phyloP scores from a whole-genome alignment of 2,113 vertebrate species.

The Pagrus major region DNA sequence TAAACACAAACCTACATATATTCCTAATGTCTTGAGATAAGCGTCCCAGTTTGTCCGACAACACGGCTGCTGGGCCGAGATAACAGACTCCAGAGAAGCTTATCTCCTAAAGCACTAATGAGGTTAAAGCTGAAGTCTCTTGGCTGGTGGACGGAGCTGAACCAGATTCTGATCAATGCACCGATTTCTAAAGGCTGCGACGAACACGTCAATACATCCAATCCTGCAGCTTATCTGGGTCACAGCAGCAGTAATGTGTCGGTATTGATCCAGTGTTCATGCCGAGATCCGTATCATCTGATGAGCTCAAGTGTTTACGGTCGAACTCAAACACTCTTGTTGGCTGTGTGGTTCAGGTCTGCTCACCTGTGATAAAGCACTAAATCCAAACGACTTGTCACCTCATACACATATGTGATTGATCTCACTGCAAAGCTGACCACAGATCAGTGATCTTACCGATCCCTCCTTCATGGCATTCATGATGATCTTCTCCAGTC shows the following conservation, averaged over 20 bases:
- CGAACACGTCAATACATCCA: background rate
- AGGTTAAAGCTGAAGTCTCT: background rate
- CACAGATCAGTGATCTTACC: constrained; percentile 69
- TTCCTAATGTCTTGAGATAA: background rate
- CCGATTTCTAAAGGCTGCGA: background rate
- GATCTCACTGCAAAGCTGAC: background rate
- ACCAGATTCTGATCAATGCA: background rate
- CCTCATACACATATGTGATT: background rate
- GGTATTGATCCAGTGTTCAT: background rate
- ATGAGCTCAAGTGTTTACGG: background rate
- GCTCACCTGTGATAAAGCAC: background rate
- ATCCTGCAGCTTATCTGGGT: background rate
- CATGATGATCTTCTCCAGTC: constrained; percentile 87
- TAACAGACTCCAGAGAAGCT: background rate
- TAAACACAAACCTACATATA: no score
- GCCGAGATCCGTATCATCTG: background rate
- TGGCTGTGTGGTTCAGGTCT: background rate
- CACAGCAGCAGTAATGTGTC: no score
- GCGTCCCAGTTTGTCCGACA: background rate
- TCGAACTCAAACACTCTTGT: background rate
- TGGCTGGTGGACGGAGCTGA: background rate
- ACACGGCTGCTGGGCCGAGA: background rate
- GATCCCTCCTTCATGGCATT: constrained; percentile 80
- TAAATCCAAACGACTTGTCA: background rate
- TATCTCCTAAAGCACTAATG: background rate